Base-by-base conservation (phyloP, 2,113 vertebrate genomes). In the Perccottus glenii region DNA sequence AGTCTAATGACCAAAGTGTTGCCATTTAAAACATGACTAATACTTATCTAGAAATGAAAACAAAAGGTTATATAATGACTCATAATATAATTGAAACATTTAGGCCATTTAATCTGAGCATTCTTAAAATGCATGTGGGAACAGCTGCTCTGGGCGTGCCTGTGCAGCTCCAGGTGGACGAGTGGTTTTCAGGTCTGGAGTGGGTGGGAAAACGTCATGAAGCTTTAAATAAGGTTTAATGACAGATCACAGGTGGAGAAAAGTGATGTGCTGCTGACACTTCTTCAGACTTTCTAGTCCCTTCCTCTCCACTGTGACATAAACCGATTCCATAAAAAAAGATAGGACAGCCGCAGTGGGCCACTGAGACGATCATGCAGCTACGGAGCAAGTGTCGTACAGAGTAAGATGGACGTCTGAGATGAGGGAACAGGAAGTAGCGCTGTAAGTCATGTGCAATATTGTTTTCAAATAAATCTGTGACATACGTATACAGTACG, bases 171-270 rank as follows among this genome's bases (percentile, higher is more conserved):
- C 4, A 1, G 47, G 43, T 60, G 50, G 42, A 49, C 52, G n/a
- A 53, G 11, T 51, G 3, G 67, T 16, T 43, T 47, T 80, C 56
- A 50, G 33, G 1, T 1, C 42, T 43, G 36, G 42, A 71, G 62
- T 67, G 55, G 56, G 60, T 64, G 70, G 71, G 49, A 82, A 84
- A 78, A 84, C 77, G 83, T 71, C 76, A 77, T 68, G 73, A 77
- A 79, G 80, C 78, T 62, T 85, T 55, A 72, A 63, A 14, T 83
- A 68, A 77, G 77, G 78, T 81, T 77, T 72, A 86, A 81, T 80
- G 73, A 82, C 77, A 72, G 77, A 87, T 87, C 85, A 81, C 71
- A 87, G 75, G 64, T 80, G 65, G 58, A 9, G 36, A 70, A 75
- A 72, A 77, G 44, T 46, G 67, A 78, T 61, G 49, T 62, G 51